Base-by-base conservation (phyloP, 1,140 invertebrate genomes). In the Drosophila ohnishii region DNA sequence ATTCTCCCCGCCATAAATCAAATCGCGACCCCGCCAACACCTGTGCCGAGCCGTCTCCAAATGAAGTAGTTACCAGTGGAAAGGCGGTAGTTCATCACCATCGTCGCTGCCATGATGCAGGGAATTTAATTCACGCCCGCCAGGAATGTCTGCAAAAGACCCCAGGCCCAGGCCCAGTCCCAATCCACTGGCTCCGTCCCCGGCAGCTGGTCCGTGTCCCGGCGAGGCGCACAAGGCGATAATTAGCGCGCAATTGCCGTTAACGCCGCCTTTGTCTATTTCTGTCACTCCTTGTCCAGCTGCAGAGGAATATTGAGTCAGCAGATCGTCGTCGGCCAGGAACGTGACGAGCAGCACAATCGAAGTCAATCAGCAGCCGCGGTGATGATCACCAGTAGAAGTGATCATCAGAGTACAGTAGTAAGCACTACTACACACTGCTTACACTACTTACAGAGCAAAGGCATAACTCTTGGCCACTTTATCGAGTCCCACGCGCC, bases 201-300 rank as follows among this genome's bases (percentile, higher is more conserved):
- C 34, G 14, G 30, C 16, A 51, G 50, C 30, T 14, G 13, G 35
- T 47, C 25, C 58, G 56, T 40, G 34, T 56, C 45, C 51, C 58
- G 10, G 9, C 14, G 32, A 32, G 16, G 19, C 30, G 45, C 53
- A 39, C 16, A 44, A 67, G 66, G 64, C 40, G 73, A 55, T 75
- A 75, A 75, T 75, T 75, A 78, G 65, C 75, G 65, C 40, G 37
- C 73, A 57, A 62, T 71, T 77, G 58, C 69, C 72, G 58, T 76
- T 75, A 64, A 50, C 42, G 45, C 58, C 42, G 19, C 60, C 47
- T 53, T 55, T 57, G 65, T 58, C 65, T 71, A 71, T 70, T 57
- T 47, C 34, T 71, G 28, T 55, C 50, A 58, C 16, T 32, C 13
- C 25, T 39, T 30, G 25, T 7, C 57, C 30, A 40, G 32, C 30